Conservation (phyloP, 1,140 invertebrate genomes). For the Scylla paramamosain region DNA sequence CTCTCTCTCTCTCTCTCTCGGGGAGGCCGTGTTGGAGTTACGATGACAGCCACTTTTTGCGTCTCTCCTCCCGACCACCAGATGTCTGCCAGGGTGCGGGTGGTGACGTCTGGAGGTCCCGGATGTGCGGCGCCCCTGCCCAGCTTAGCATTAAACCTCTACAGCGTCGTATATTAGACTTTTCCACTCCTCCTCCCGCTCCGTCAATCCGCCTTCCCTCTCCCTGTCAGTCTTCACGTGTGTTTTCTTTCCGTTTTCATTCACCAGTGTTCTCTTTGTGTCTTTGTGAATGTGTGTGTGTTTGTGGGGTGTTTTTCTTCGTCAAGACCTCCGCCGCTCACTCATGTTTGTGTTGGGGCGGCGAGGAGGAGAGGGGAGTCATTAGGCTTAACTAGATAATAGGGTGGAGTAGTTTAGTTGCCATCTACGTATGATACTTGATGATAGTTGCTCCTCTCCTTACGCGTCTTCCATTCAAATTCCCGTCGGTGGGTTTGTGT, state of each 20-base stretch:
- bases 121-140: background rate
- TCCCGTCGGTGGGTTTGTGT: too few relatives aligned
- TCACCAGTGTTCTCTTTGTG: background rate
- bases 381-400: too few relatives aligned
- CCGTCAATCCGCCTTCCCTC: background rate
- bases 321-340: too few relatives aligned
- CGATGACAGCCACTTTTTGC: background rate
- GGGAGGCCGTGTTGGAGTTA: background rate
- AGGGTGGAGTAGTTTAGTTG: too few relatives aligned
- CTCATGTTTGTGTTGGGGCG: too few relatives aligned
- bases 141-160: background rate
- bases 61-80: background rate
- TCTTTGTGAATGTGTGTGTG: background rate
- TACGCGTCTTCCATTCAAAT: too few relatives aligned
- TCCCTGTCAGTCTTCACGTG: background rate
- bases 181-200: background rate
- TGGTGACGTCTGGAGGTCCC: background rate
- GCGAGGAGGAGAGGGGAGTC: too few relatives aligned
- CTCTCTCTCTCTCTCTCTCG: background rate
- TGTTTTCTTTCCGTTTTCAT: background rate
- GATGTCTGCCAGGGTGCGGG: background rate
- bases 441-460: too few relatives aligned
- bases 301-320: background rate
- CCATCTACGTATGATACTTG: too few relatives aligned
- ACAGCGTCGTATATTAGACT: background rate